phyloP scores from a whole-genome alignment of 2,888 invertebrate genomes.

The Rosalia funebris region DNA sequence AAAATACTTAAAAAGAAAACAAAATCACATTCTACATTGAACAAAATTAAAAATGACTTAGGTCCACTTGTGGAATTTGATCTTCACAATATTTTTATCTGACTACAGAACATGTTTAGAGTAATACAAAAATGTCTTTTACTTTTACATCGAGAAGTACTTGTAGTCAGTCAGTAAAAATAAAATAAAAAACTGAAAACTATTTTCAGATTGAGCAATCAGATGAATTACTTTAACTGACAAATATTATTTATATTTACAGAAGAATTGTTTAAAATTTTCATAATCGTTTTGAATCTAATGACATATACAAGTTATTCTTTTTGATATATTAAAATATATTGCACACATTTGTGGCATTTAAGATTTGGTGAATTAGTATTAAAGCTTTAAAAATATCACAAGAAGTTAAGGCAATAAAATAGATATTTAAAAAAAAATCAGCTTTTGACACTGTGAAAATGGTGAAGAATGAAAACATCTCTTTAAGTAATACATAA shows the following conservation, averaged over 20 bases:
- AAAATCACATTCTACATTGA: slow-evolving; percentile 18
- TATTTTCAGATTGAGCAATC: slow-evolving; percentile 33
- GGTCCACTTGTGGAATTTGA: slow-evolving; percentile 52
- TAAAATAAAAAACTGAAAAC: slow-evolving; percentile 17
- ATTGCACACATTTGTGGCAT: too few relatives aligned
- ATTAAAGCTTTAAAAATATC: too few relatives aligned
- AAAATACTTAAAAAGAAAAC: slow-evolving; percentile 19
- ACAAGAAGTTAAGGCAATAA: too few relatives aligned
- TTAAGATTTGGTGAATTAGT: too few relatives aligned
- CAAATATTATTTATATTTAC: slow-evolving; percentile 33
- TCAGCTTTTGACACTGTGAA: too few relatives aligned
- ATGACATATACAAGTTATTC: too few relatives aligned
- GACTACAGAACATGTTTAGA: slow-evolving; percentile 35
- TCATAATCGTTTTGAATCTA: too few relatives aligned
- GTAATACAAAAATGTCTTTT: slow-evolving; percentile 39
- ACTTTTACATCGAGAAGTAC: slow-evolving; percentile 18
- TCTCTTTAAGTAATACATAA: too few relatives aligned
- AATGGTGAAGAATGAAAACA: too few relatives aligned
- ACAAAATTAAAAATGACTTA: slow-evolving; percentile 48
- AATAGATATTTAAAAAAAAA: too few relatives aligned
- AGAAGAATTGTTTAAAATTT: too few relatives aligned
- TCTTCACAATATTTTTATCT: slow-evolving; percentile 37
- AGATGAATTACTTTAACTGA: slow-evolving; percentile 34
- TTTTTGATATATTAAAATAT: too few relatives aligned
- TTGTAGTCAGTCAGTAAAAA: slow-evolving; percentile 24